Base-by-base conservation (phyloP, 1,140 invertebrate genomes). In the Pseudomyrmex sp. region DNA sequence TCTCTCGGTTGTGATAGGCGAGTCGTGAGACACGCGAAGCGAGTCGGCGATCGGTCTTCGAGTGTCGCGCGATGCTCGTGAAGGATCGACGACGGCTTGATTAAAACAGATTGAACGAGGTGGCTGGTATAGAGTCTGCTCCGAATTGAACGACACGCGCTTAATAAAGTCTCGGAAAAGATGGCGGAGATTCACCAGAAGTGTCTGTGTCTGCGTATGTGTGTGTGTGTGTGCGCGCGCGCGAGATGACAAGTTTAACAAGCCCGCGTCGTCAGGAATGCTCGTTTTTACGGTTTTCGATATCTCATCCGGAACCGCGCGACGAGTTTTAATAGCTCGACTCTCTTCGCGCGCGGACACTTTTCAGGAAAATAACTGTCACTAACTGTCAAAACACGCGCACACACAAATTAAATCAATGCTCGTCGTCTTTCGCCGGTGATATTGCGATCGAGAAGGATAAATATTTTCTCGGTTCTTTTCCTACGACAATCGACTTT, bases 31-130 rank as follows among this genome's bases (percentile, higher is more conserved):
- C 52, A 80, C 54, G 54, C 44, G 20, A 13, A 62, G 76, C 59
- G 10, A 80, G 44, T 69, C 59, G 46, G 26, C 59, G 52, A 80
- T 72, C 56, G 20, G 10, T 79, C 61, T 76, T 76, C 12, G 73
- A 65, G 73, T 46, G 48, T 66, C 65, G 44, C 54, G 54, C 23
- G 44, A 80, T 70, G 44, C 54, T 80, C 35, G 66, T 70, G n/a
- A 35, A 35, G 35, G 68, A 73, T 82, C 54, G 70, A 68, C 54
- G 70, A 68, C 35, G 18, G 44, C 15, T 79, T 79, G 35, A 79
- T 79, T 79, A 79, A 58, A 56, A 70, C 52, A 70, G 76, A 79
- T 79, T 79, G 76, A 79, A 48, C 65, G 65, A 79, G 66, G 18
- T 58, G 54, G 5, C 65, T 79, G 63, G n/a, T 20, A 35, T 35